These are phyloP conservation scores for Chaitophorus viminalis DNA, from an alignment of 2,888 invertebrate species.

Conservation along the genomic window DNA sequence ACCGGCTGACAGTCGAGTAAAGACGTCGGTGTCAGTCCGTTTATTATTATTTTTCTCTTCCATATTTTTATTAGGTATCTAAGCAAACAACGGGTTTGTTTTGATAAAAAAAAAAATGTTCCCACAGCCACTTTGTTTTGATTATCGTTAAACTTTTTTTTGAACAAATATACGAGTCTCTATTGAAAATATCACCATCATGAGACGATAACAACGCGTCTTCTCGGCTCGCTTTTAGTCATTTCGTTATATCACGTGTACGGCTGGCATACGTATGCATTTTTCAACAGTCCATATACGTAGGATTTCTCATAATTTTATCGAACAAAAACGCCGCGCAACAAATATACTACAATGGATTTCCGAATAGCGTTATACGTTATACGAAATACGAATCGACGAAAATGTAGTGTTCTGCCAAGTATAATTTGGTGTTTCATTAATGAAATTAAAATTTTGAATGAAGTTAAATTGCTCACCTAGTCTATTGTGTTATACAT, in stretches of 20 bases:
- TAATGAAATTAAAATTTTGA: too few relatives aligned
- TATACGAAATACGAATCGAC: too few relatives aligned
- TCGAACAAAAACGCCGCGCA: background rate
- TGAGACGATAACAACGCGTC: background rate
- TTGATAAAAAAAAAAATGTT: conserved; percentile 43
- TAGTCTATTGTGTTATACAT: too few relatives aligned
- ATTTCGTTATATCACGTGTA: background rate
- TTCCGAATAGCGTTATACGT: too few relatives aligned
- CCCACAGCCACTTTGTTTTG: conserved; percentile 57
- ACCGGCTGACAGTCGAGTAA: background rate
- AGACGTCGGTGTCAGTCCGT: background rate
- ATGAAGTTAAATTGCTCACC: too few relatives aligned
- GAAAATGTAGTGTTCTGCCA: too few relatives aligned
- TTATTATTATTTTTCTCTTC: background rate
- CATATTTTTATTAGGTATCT: conserved; percentile 30
- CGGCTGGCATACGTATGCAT: too few relatives aligned
- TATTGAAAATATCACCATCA: conserved; percentile 22
- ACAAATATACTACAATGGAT: background rate
- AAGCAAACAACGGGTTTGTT: conserved; percentile 46
- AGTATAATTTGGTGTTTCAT: too few relatives aligned
- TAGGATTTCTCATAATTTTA: too few relatives aligned
- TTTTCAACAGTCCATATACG: too few relatives aligned
- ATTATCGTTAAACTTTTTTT: conserved; percentile 42
- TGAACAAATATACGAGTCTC: conserved; percentile 42
- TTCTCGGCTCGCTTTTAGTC: background rate